Conservation (phyloP, 2,113 vertebrate species). For the Bujurquina vittata region DNA sequence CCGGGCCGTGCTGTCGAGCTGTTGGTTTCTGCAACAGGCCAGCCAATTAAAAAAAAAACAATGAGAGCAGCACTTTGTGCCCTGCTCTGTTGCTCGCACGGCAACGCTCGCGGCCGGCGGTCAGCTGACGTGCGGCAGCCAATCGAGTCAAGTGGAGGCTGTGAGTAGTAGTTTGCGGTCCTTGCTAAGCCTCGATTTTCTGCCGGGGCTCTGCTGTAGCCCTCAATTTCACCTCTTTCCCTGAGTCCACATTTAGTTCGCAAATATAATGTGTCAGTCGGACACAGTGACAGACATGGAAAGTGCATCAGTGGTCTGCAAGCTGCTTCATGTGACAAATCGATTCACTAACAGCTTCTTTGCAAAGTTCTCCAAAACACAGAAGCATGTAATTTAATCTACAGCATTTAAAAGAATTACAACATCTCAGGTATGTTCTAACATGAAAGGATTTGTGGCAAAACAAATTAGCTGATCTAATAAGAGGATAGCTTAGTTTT, state of each 20-base stretch:
- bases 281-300: conserved; percentile 16
- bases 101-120: conserved; percentile 21
- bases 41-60: conserved; percentile 36
- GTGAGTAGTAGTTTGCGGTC: conserved; percentile 67
- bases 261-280: conserved; percentile 55
- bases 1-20: not conserved
- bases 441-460: conserved; percentile 8
- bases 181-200: conserved; percentile 50
- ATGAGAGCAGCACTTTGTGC: conserved; percentile 20
- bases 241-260: conserved; percentile 66
- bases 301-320: conserved; percentile 15
- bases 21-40: not conserved
- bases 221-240: conserved; percentile 66
- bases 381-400: not conserved
- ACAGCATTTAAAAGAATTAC: not conserved
- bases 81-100: conserved; percentile 3
- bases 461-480: conserved; percentile 25
- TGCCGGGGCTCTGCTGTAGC: conserved; percentile 52
- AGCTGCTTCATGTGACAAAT: conserved; percentile 1
- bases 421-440: not conserved
- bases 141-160: conserved; percentile 33
- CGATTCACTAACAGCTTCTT: not conserved
- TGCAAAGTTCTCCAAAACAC: not conserved
- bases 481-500: not conserved
- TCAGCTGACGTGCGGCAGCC: conserved; percentile 63